Conservation (phyloP, 2,113 vertebrate genomes). For the Zosterops hypoxanthus region DNA sequence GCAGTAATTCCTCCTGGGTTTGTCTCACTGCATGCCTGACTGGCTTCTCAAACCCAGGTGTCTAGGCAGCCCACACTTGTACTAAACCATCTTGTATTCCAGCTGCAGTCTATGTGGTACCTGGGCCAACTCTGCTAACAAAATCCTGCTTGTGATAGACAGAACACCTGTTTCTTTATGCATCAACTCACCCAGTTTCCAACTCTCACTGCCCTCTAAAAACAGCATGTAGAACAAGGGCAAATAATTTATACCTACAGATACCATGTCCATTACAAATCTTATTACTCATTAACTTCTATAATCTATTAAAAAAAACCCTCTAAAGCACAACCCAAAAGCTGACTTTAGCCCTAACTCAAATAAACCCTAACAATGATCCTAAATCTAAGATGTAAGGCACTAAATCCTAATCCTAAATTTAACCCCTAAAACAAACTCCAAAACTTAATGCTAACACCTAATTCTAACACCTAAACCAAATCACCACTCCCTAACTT, state of each 20-base stretch:
- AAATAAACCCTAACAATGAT: neutral
- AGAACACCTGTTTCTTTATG: neutral
- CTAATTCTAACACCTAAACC: neutral
- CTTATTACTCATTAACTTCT: neutral
- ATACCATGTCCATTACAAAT: neutral
- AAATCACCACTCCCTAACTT: neutral
- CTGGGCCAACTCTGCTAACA: neutral
- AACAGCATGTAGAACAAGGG: neutral
- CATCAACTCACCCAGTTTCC: neutral
- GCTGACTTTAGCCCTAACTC: neutral
- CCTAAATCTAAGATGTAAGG: neutral
- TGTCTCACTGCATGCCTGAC: neutral
- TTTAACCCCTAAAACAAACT: neutral
- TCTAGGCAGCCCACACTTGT: neutral
- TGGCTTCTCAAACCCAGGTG: neutral
- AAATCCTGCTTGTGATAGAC: neutral
- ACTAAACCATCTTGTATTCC: neutral
- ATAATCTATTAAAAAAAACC: neutral
- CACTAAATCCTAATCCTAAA: neutral
- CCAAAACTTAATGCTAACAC: neutral
- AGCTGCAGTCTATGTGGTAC: neutral
- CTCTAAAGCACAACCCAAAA: neutral
- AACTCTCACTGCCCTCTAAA: neutral
- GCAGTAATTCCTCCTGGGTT: neutral
- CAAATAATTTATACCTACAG: neutral